Percentiles rank a stretch among this genome's conserved stretches.
Evolutionary conservation across 2,113 vertebrate genomes (phyloP).

Genomic region (Diadophis punctatus): DNA sequence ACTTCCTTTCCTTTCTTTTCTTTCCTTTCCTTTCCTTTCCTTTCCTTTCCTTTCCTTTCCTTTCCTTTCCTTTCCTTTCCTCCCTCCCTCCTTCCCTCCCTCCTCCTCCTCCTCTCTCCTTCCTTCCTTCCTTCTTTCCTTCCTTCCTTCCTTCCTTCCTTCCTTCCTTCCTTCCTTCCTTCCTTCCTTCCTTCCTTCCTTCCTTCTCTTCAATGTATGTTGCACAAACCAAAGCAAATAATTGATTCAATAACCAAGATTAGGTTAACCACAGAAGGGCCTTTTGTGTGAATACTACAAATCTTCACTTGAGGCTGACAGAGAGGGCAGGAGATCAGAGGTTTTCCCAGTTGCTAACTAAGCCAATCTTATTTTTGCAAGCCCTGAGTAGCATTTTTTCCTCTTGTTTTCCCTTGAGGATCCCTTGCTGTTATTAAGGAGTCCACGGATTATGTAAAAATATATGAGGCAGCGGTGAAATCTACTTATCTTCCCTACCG

Average conservation of each 20-base stretch:
- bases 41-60: accelerated
- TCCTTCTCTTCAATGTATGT: not conserved
- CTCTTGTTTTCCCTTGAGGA: not conserved
- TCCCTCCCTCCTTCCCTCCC: too few species aligned
- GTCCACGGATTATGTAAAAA: not conserved
- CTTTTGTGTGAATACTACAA: not conserved
- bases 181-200: not conserved
- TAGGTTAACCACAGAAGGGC: not conserved
- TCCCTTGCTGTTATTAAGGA: not conserved
- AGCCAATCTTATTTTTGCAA: not conserved
- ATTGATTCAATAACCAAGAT: not conserved
- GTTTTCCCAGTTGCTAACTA: not conserved
- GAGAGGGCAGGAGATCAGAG: not conserved
- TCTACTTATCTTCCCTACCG: too few species aligned
- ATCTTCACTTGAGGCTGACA: not conserved
- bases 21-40: too few species aligned
- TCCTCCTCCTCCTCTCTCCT: too few species aligned
- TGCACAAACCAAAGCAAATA: not conserved
- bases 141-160: not conserved
- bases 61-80: too few species aligned
- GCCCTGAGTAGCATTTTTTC: not conserved
- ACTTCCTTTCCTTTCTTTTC: too few species aligned
- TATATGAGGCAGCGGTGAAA: too few species aligned
- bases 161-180: too few species aligned
- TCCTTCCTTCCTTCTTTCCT: too few species aligned